phyloP scores from a whole-genome alignment of 92 coral and sea anemone genomes.

The Ricordea florida region DNA sequence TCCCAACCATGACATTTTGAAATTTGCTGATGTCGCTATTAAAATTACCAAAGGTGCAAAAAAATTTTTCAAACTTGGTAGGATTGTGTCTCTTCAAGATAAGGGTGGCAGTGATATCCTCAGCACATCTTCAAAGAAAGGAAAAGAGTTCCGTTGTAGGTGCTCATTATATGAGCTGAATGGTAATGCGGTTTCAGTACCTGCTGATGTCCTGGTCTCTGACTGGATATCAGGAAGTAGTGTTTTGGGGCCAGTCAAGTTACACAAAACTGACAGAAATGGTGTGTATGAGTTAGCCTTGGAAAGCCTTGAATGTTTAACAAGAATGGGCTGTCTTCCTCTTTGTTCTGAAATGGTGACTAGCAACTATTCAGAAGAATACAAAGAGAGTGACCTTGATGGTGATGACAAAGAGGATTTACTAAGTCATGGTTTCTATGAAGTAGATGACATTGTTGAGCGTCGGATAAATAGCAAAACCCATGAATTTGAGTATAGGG shows the following conservation, averaged over 20 bases:
- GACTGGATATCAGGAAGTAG: constrained; percentile 17
- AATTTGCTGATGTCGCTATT: constrained; percentile 9
- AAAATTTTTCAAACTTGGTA: constrained; percentile 4
- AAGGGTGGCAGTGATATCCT: constrained; percentile 14
- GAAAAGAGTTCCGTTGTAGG: constrained; percentile 8
- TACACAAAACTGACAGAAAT: neutral
- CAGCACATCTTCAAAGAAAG: neutral
- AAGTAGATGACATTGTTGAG: constrained; percentile 23
- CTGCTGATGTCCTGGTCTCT: constrained; percentile 24
- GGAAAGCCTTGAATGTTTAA: neutral
- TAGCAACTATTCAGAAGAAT: neutral
- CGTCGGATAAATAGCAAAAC: constrained; percentile 13
- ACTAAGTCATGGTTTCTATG: neutral
- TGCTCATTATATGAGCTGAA: constrained; percentile 17
- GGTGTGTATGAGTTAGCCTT: constrained; percentile 8
- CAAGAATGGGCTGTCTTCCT: neutral
- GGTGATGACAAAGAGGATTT: neutral
- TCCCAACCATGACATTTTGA: constrained; percentile 6
- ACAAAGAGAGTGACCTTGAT: constrained; percentile 6
- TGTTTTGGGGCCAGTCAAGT: constrained; percentile 14
- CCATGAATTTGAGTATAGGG: constrained; percentile 21
- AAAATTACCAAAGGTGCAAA: neutral
- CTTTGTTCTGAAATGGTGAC: neutral
- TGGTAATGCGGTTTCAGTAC: neutral
- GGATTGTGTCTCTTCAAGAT: constrained; percentile 20